Percentiles rank a stretch among this genome's conserved stretches.
phyloP scores from a whole-genome alignment of 2,113 vertebrate genomes.

The Hemichromis elongatus region DNA sequence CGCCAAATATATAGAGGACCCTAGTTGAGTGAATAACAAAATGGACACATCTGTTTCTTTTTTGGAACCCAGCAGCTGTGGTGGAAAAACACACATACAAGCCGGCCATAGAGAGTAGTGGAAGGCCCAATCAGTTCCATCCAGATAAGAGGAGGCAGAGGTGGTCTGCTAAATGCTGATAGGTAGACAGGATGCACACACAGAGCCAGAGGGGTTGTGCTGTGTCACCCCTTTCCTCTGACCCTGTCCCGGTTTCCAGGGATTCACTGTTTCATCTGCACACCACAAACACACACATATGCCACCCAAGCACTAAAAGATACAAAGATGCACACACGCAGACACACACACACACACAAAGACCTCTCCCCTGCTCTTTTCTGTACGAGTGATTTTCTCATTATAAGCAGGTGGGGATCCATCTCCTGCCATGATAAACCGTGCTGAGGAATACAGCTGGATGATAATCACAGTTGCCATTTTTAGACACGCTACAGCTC shows the following conservation, averaged over 20 bases:
- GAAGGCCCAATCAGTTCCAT: constrained; percentile 31
- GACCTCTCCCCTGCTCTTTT: constrained; percentile 6
- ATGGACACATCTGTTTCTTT: constrained; percentile 3
- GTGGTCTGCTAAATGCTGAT: constrained; percentile 52
- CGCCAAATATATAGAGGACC: neutral
- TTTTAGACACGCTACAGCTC: constrained; percentile 18
- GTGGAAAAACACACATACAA: neutral
- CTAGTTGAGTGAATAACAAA: neutral
- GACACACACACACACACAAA: neutral
- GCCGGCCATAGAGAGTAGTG: constrained; percentile 24
- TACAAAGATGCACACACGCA: neutral
- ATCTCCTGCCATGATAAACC: constrained; percentile 13
- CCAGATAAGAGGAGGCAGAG: constrained; percentile 48
- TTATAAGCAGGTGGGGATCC: constrained; percentile 26
- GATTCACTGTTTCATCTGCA: constrained; percentile 15
- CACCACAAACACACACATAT: neutral
- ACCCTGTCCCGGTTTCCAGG: constrained; percentile 31
- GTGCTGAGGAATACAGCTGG: constrained; percentile 19
- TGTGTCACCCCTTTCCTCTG: constrained; percentile 21
- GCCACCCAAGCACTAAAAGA: neutral
- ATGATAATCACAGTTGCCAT: constrained; percentile 26
- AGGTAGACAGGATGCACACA: constrained; percentile 40
- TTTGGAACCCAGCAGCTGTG: neutral
- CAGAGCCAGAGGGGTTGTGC: neutral
- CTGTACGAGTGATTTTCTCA: constrained; percentile 42